Percentiles rank a stretch among this genome's conserved stretches.
Conservation (phyloP, 1,140 invertebrate genomes). For the Thaumatotibia leucotreta region DNA sequence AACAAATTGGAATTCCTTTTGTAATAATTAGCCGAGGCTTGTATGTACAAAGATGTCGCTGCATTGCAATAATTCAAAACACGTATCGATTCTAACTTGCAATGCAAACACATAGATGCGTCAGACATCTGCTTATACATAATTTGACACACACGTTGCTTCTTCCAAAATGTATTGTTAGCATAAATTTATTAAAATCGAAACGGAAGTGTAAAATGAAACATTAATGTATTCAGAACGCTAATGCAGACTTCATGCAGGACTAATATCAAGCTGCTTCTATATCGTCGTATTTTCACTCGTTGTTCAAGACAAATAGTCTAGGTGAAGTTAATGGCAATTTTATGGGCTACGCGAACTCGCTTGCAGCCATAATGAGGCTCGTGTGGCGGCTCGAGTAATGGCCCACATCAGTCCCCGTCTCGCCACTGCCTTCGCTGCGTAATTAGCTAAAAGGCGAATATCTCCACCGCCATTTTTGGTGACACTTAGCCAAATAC, state of each 20-base stretch:
- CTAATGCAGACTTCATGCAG: background rate
- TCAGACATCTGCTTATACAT: background rate
- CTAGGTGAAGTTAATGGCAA: slow-evolving; percentile 41
- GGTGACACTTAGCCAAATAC: slow-evolving; percentile 18
- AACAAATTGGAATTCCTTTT: background rate
- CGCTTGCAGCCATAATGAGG: slow-evolving; percentile 33
- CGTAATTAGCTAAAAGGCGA: slow-evolving; percentile 44
- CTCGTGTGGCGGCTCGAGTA: slow-evolving; percentile 28
- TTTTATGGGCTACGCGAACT: slow-evolving; percentile 39
- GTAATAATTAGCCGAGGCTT: slow-evolving; percentile 30
- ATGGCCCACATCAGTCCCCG: slow-evolving; percentile 34
- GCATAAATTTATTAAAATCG: background rate
- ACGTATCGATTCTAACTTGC: slow-evolving; percentile 35
- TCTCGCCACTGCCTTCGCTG: slow-evolving; percentile 33
- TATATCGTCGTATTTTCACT: slow-evolving; percentile 36
- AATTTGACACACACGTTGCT: background rate
- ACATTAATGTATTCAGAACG: background rate
- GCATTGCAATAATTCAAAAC: slow-evolving; percentile 40
- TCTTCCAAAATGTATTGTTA: background rate
- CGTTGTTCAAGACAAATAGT: slow-evolving; percentile 42
- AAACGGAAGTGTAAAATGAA: background rate
- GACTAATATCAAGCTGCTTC: background rate
- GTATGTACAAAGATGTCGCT: slow-evolving; percentile 19
- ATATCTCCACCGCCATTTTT: slow-evolving; percentile 29
- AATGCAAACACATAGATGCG: slow-evolving; percentile 21